Base-by-base conservation (phyloP, 64 coral and sea anemone species). In the Actinia tenebrosa region DNA sequence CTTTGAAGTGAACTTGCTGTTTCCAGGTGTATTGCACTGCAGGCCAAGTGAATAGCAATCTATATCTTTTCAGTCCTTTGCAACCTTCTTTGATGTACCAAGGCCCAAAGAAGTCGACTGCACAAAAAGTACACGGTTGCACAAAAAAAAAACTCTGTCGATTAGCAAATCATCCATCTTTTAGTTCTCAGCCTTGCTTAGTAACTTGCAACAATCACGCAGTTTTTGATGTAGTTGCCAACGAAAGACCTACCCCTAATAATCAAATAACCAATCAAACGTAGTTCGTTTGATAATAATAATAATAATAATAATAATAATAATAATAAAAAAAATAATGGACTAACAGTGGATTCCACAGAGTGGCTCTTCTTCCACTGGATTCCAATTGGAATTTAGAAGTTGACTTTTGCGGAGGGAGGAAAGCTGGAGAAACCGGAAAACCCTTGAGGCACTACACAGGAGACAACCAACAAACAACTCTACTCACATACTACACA, bases 1-100 rank as follows among this genome's bases (percentile, higher is more conserved):
- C 4, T 78, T 8, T 78, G 18, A 27, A 78, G 72, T 0, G 72
- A 42, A 45, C 26, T 78, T 27, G 72, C 72, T n/a, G 43, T 27
- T 45, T 78, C 72, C 11, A 78, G 72, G 72, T 78, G 72, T 13
- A 78, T 78, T 78, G 72, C 72, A 15, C 72, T 19, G 43, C 72
- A 78, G 23, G 19, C 23, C 72, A 78, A 42, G 72, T 78, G 16
- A 78, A 78, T 45, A 78, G 4, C 10, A 78, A 19, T 11, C 72
- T 22, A 27, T 78, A 78, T 27, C 72, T 22, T 45, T 78, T 78
- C 16, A 78, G 19, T 15, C 26, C 72, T 78, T 78, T 78, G 25
- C 72, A 22, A 4, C 72, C 72, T 37, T 78, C 72, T 78, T 78
- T 78, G 4, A 78, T 78, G 16, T 27, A 42, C 72, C 72, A 78